phyloP scores from a whole-genome alignment of 1,140 invertebrate genomes.

The Penaeus chinensis region DNA sequence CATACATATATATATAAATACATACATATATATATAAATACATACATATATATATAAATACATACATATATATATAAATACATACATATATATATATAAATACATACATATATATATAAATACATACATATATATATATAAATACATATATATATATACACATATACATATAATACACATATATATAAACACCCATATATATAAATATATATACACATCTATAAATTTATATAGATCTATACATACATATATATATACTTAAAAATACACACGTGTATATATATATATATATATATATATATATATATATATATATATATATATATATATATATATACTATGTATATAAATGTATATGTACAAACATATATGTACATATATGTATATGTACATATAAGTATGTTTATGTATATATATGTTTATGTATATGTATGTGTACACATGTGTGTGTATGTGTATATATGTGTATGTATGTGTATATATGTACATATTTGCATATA shows the following conservation, averaged over 20 bases:
- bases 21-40: not conserved
- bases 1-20: not conserved
- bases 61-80: not conserved
- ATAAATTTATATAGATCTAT: not conserved
- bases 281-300: conserved; percentile 11
- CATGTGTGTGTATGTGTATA: no score
- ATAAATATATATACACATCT: conserved; percentile 32
- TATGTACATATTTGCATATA: not conserved
- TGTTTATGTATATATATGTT: no score
- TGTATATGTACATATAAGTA: no score
- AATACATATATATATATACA: conserved; percentile 49
- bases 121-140: conserved; percentile 46
- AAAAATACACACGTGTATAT: not conserved
- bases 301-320: conserved; percentile 30
- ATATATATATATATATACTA: conserved; percentile 29
- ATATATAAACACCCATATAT: conserved; percentile 34
- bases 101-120: no score
- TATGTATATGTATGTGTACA: no score
- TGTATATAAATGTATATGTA: no score
- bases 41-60: conserved; percentile 24
- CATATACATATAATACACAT: conserved; percentile 57
- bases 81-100: no score
- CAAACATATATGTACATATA: no score
- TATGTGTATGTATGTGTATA: no score
- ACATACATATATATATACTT: no score